Evolutionary conservation across 2,888 invertebrate genomes (phyloP), one percentile per base, ranked within the genome.

Genomic region (Andrena hattorfiana): DNA sequence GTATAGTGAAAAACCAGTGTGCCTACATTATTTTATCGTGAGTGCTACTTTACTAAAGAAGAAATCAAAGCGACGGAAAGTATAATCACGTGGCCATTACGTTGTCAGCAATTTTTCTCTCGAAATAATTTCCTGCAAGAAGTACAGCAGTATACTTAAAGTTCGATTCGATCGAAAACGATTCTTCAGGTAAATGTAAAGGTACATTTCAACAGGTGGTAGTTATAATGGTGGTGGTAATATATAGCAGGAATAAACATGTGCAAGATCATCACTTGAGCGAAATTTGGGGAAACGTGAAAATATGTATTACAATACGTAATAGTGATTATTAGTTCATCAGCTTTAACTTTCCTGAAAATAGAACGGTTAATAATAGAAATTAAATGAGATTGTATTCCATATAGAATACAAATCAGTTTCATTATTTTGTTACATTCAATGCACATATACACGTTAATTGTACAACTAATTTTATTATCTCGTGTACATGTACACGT

Each of bases 151-250:
- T 13, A 30, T 51, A 20, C 26, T 66, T 54, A 23, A 73, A 60
- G 42, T 66, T 62, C 26, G 13, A 6, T n/a, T 49, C 48, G 1
- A 64, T 26, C 28, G 20, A 13, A 28, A 35, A 60, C 74, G 10
- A n/a, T 56, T 56, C 1, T 7, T 42, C 63, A 87, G 87, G 85
- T 87, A 87, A 81, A 85, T 87, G 62, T 49, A 10, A 42, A 49
- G 51, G 13, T 56, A 60, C 76, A 85, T 85, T 83, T 74, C 85
- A 64, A 86, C 82, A 87, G 82, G 86, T 85, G 86, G 76, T 68
- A 32, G 20, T 54, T 16, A 42, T 28, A 62, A 20, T 42, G 8
- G 20, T 71, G 20, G 48, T 60, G n/a, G 71, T 63, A 26, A 10
- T 42, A 42, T 42, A 42, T 51, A 42, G 2, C 23, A 35, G 3